Evolutionary conservation across 1,140 invertebrate species (phyloP), one percentile per base, ranked within the genome.

Genomic region (Uloborus diversus): DNA sequence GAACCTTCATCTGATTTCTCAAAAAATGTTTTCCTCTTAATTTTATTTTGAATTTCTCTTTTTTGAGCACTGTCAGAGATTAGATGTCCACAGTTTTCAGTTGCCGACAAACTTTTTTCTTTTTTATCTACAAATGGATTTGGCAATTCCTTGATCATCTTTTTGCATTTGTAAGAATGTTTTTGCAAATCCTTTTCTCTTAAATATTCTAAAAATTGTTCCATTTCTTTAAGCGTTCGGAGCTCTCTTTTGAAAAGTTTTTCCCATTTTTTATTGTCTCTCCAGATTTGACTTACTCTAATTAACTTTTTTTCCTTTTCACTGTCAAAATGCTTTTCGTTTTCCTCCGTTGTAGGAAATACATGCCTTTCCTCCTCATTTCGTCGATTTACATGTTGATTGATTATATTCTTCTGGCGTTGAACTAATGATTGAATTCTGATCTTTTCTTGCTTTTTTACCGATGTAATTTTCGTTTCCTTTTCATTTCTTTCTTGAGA

Each of bases 191-290:
- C 59, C 20, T 70, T 56, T 3, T 20, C 32, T 61, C 61, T 73
- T 37, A 73, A 49, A 1, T 14, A 7, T 28, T 42, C 35, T 37
- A 73, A 32, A 32, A 73, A 73, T 13, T 4, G 23, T 61, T 73
- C 69, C 69, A 73, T 73, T 5, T 73, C 69, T 30, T 73, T 57
- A 17, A 73, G 49, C 17, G 69, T 73, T 23, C 47, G 59, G 9
- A 73, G 33, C 4, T 73, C 32, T 4, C 9, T 61, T 28, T 30
- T 17, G 32, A 9, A 7, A 23, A 23, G 2, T 1, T 53, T 53
- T n/a, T 61, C 57, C 4, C 11, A 14, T 3, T 14, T 4, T 30
- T 61, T 61, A 25, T 61, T n/a, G 2, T 42, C 37, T 9, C 37
- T 17, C 37, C 37, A 42, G 37, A 17, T 5, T 42, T 17, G 37